These are phyloP conservation scores for Embidobia sp. DNA, from an alignment of 2,888 invertebrate species.

Conservation along the genomic window DNA sequence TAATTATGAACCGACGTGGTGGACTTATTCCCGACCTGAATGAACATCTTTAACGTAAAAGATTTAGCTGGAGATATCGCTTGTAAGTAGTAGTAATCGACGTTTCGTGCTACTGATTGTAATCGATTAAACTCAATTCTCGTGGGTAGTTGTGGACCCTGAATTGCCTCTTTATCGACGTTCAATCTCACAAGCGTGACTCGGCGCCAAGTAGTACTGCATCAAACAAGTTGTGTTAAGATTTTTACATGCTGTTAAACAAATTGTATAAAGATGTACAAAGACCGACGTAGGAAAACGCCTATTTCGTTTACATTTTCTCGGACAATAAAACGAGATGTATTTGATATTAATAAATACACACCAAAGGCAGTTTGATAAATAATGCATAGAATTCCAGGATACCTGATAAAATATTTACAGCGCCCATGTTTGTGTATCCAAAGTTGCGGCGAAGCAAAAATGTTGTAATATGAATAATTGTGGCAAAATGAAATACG, in stretches of 20 bases:
- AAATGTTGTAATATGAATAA: no score
- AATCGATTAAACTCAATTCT: slow-evolving; percentile 68
- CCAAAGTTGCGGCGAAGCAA: no score
- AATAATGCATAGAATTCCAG: no score
- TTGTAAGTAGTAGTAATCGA: slow-evolving; percentile 68
- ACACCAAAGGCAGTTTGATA: no score
- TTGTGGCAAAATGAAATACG: no score
- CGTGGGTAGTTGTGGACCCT: slow-evolving; percentile 53
- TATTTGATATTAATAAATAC: no score
- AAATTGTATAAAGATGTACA: no score
- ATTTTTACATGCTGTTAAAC: slow-evolving; percentile 3
- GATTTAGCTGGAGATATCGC: slow-evolving; percentile 56
- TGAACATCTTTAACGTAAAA: slow-evolving; percentile 45
- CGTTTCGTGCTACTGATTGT: slow-evolving; percentile 65
- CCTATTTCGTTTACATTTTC: no score
- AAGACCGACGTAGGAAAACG: no score
- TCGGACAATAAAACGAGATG: no score
- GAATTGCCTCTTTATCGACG: slow-evolving; percentile 65
- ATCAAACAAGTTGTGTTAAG: slow-evolving; percentile 33
- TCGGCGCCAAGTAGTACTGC: slow-evolving; percentile 29
- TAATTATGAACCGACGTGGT: slow-evolving; percentile 36
- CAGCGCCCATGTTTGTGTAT: no score
- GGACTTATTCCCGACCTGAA: slow-evolving; percentile 21
- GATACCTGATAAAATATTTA: no score
- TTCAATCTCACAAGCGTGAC: slow-evolving; percentile 60